Evolutionary conservation across 1,140 invertebrate genomes (phyloP).

Genomic region (Thaumatotibia leucotreta): DNA sequence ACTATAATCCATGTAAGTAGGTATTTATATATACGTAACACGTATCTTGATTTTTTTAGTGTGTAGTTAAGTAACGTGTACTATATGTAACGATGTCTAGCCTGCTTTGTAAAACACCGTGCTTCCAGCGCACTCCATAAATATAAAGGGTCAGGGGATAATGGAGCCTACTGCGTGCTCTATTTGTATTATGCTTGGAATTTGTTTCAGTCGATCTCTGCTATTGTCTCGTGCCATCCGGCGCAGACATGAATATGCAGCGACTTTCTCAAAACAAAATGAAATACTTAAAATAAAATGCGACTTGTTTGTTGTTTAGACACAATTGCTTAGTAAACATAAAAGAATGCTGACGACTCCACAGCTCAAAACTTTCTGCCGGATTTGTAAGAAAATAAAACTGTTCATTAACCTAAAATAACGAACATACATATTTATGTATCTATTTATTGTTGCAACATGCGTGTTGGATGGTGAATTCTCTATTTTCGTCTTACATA

Average conservation of each 20-base stretch:
- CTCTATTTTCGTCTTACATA: not conserved
- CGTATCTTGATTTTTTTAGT: not conserved
- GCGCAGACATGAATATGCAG: conserved; percentile 48
- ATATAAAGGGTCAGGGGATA: not conserved
- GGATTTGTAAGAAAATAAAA: conserved; percentile 20
- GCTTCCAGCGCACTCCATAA: not conserved
- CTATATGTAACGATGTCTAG: too few species aligned
- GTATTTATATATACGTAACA: not conserved
- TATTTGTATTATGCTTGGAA: conserved; percentile 35
- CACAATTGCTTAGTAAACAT: conserved; percentile 8
- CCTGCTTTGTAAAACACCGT: too few species aligned
- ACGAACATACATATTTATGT: not conserved
- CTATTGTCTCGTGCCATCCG: conserved; percentile 25
- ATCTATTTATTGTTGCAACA: not conserved
- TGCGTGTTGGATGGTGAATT: not conserved
- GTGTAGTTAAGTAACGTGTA: conserved; percentile 11
- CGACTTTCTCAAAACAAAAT: conserved; percentile 49
- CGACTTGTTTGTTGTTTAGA: conserved; percentile 17
- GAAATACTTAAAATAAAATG: conserved; percentile 24
- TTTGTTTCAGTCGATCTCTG: conserved; percentile 46
- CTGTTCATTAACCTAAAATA: not conserved
- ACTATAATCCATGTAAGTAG: not conserved
- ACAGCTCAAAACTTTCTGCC: conserved; percentile 19
- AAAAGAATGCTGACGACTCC: conserved; percentile 9
- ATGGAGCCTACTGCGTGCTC: not conserved